A percentile compares a stretch with the other conserved stretches of the same genome.
Conservation (phyloP, 2,888 invertebrate species). For the Acleris holmiana region DNA sequence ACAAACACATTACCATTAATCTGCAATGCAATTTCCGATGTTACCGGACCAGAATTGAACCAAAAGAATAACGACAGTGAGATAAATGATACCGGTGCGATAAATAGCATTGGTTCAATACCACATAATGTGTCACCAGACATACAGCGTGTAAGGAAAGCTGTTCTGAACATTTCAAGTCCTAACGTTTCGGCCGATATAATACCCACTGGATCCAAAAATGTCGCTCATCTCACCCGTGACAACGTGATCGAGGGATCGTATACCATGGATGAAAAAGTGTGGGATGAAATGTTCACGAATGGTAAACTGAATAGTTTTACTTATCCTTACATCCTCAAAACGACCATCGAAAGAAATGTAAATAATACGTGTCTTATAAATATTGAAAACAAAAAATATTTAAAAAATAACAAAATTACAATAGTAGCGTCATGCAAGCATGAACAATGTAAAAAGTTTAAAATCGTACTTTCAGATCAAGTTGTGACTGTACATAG, state of each 20-base stretch:
- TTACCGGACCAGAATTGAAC: not conserved
- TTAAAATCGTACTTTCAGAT: constrained; percentile 9
- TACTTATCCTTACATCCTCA: constrained; percentile 9
- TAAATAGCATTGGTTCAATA: not conserved
- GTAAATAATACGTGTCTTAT: constrained; percentile 15
- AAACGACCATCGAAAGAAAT: constrained; percentile 9
- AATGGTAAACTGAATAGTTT: constrained; percentile 5
- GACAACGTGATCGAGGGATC: constrained; percentile 10
- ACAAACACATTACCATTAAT: not conserved
- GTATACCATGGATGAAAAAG: constrained; percentile 7
- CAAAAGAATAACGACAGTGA: not conserved
- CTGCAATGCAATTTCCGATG: not conserved
- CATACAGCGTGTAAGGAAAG: constrained; percentile 2
- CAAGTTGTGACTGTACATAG: constrained; percentile 10
- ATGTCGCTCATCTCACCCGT: not conserved
- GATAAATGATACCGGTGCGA: not conserved
- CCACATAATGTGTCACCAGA: constrained; percentile 8
- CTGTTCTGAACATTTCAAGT: constrained; percentile 15
- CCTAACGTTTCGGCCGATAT: constrained; percentile 11
- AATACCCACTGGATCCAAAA: constrained; percentile 1
- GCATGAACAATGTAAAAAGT: constrained; percentile 2
- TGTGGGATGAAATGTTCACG: constrained; percentile 12
- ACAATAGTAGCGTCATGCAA: constrained; percentile 14
- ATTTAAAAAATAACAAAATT: constrained; percentile 5
- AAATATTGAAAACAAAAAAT: constrained; percentile 12